A percentile compares a stretch with the other conserved stretches of the same genome.
These are phyloP conservation scores for Lithophane socia DNA, from an alignment of 2,888 invertebrate genomes.

Conservation along the genomic window DNA sequence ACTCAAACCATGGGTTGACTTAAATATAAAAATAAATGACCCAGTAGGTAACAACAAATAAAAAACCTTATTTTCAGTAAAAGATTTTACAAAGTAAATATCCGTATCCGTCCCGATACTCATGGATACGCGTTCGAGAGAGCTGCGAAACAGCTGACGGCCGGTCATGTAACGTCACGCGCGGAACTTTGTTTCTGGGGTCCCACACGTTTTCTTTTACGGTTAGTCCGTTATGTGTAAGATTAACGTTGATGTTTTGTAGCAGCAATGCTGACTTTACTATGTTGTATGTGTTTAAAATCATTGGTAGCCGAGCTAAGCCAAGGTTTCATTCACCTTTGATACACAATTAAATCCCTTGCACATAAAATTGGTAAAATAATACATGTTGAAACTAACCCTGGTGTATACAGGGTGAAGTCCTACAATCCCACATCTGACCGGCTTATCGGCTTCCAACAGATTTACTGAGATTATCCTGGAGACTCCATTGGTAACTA, in stretches of 20 bases:
- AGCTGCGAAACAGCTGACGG: too few species aligned
- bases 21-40: too few species aligned
- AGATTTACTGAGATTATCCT: conserved; percentile 85
- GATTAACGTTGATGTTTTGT: not conserved
- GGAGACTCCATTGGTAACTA: conserved; percentile 56
- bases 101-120: too few species aligned
- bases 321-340: not conserved
- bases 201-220: not conserved
- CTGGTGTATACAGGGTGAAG: conserved; percentile 69
- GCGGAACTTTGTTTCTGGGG: too few species aligned
- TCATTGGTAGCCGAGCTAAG: not conserved
- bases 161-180: too few species aligned
- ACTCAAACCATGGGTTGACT: too few species aligned
- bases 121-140: too few species aligned
- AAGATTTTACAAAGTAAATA: too few species aligned
- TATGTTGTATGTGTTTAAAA: not conserved
- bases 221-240: not conserved
- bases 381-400: conserved; percentile 39
- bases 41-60: too few species aligned
- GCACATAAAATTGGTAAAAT: conserved; percentile 29
- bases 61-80: too few species aligned
- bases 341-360: not conserved
- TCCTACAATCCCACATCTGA: conserved; percentile 77
- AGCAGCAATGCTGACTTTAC: not conserved
- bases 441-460: conserved; percentile 80